Conservation (phyloP, 2,113 vertebrate genomes). For the Emydocephalus ijimae region DNA sequence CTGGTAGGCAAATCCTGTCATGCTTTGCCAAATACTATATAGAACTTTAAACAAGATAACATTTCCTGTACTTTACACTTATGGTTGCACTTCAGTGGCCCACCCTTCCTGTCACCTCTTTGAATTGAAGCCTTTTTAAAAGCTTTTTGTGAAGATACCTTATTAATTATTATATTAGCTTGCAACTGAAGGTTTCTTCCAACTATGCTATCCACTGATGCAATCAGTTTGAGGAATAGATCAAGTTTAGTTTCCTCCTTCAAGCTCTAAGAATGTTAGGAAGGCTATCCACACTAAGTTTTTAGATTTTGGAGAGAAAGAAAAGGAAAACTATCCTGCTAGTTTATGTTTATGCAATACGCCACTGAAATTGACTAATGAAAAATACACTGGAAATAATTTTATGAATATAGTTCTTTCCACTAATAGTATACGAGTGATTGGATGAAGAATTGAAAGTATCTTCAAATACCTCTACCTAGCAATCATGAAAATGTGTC, state of each 20-base stretch:
- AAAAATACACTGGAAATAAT: not conserved
- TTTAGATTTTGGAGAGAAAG: not conserved
- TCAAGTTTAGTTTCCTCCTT: not conserved
- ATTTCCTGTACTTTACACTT: constrained; percentile 18
- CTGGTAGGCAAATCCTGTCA: constrained; percentile 7
- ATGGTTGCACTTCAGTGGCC: constrained; percentile 1
- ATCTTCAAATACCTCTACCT: not conserved
- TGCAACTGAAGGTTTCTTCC: not conserved
- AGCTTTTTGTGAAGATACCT: not conserved
- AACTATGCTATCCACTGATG: not conserved
- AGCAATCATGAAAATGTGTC: not conserved
- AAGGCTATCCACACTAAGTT: not conserved
- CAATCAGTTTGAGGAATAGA: not conserved
- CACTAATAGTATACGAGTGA: not conserved
- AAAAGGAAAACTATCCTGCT: not conserved
- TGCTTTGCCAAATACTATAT: not conserved
- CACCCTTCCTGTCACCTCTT: not conserved
- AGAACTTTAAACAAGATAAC: constrained; percentile 6
- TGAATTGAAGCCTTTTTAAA: not conserved
- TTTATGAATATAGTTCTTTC: not conserved
- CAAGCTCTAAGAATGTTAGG: not conserved
- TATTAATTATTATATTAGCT: not conserved
- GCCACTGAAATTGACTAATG: not conserved
- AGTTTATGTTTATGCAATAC: not conserved
- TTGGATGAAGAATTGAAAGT: not conserved